Evolutionary conservation across 2,888 invertebrate genomes (phyloP).

Genomic region (Rotaria magnacalcarata): DNA sequence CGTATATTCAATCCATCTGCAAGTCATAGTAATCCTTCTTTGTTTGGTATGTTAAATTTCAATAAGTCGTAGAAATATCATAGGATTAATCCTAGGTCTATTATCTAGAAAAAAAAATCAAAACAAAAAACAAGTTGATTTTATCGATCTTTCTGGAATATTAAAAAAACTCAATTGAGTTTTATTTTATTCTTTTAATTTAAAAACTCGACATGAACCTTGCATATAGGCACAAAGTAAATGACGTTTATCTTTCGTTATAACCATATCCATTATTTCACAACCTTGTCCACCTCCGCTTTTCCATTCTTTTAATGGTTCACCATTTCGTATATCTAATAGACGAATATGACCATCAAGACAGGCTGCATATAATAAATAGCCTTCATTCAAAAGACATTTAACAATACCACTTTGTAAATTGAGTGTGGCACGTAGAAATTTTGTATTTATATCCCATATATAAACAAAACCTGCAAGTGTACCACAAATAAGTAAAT

Average conservation of each 20-base stretch:
- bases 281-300: conserved; percentile 25
- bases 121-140: neutral
- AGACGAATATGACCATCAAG: conserved; percentile 33
- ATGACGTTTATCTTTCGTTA: conserved; percentile 27
- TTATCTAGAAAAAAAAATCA: neutral
- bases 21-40: neutral
- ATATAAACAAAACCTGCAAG: neutral
- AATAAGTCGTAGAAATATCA: too few relatives aligned
- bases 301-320: conserved; percentile 35
- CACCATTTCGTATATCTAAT: conserved; percentile 6
- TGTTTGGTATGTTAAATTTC: neutral
- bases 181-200: neutral
- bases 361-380: neutral
- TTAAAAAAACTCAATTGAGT: too few relatives aligned
- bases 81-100: neutral
- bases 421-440: neutral
- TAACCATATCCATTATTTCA: conserved; percentile 14
- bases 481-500: conserved; percentile 29
- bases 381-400: neutral
- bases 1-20: neutral
- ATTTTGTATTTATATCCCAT: conserved; percentile 32
- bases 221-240: conserved; percentile 19
- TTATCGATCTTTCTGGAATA: too few relatives aligned
- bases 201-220: neutral
- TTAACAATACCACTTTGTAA: conserved; percentile 30